These are phyloP conservation scores for Muscicapa striata DNA, from an alignment of 2,797 vertebrate species.

Conservation along the genomic window DNA sequence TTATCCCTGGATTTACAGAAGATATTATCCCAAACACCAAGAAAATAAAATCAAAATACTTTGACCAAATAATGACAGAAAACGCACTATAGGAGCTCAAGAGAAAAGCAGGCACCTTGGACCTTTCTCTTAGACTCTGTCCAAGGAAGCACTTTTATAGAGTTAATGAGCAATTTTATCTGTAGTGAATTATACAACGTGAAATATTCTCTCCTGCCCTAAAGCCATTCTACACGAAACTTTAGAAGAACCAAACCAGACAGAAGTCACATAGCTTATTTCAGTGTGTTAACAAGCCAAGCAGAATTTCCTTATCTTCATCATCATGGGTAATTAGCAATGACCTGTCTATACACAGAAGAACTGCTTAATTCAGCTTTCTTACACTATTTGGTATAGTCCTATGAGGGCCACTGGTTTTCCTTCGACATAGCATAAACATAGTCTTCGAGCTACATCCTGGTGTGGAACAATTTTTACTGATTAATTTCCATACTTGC, in stretches of 20 bases:
- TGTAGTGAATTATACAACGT: neutral
- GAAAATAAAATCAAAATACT: constrained; percentile 34
- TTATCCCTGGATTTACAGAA: constrained; percentile 24
- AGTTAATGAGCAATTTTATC: constrained; percentile 47
- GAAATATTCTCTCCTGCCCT: constrained; percentile 33
- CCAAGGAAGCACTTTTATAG: constrained; percentile 15
- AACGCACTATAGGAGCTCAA: neutral
- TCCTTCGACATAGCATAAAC: neutral
- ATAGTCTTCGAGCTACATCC: neutral
- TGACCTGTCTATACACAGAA: constrained; percentile 25
- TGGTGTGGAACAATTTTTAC: neutral
- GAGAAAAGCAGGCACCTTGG: neutral
- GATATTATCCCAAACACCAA: neutral
- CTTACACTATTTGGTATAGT: neutral
- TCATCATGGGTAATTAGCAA: constrained; percentile 5
- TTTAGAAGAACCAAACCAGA: constrained; percentile 5
- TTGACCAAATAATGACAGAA: constrained; percentile 3
- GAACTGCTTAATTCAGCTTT: constrained; percentile 56
- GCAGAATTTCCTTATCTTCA: constrained; percentile 33
- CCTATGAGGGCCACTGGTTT: neutral
- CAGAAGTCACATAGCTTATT: neutral
- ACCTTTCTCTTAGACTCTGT: constrained; percentile 1
- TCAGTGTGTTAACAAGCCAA: constrained; percentile 20
- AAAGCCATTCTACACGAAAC: constrained; percentile 1
- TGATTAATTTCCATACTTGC: neutral